These are phyloP conservation scores for Panulirus ornatus DNA, from an alignment of 1,140 invertebrate genomes.

Conservation along the genomic window DNA sequence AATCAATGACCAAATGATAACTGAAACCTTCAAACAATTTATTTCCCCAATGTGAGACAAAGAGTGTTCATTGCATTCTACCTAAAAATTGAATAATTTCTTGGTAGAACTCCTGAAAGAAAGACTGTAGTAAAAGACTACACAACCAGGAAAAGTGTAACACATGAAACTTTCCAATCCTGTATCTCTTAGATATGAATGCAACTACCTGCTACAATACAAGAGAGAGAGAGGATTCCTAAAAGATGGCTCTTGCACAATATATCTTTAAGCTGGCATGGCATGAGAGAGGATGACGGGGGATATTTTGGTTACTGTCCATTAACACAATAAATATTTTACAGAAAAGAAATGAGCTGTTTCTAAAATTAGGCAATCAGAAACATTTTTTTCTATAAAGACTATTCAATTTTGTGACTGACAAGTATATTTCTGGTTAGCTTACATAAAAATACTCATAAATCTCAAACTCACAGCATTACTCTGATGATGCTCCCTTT, in stretches of 20 bases:
- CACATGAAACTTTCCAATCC: background rate
- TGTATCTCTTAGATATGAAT: background rate
- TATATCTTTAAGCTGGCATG: conserved; percentile 42
- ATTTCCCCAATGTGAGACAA: background rate
- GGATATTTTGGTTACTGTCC: conserved; percentile 10
- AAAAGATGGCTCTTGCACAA: conserved; percentile 10
- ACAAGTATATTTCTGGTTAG: no score
- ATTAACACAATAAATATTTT: no score
- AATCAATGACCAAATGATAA: no score
- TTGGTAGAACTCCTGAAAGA: conserved; percentile 35
- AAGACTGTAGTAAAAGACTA: conserved; percentile 18
- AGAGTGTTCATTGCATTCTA: conserved; percentile 1
- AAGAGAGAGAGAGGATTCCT: background rate
- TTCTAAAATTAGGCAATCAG: no score
- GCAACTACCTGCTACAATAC: conserved; percentile 10
- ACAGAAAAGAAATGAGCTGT: no score
- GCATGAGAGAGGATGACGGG: background rate
- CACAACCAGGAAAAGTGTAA: conserved; percentile 9
- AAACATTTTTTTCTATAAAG: no score
- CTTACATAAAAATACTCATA: no score
- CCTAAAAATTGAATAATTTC: background rate
- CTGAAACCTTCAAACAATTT: no score
- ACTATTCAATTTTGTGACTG: no score
- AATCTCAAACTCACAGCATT: no score
- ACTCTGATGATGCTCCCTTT: no score